Evolutionary conservation across 2,797 vertebrate genomes (phyloP).

Genomic region (Enteromius treurensis): DNA sequence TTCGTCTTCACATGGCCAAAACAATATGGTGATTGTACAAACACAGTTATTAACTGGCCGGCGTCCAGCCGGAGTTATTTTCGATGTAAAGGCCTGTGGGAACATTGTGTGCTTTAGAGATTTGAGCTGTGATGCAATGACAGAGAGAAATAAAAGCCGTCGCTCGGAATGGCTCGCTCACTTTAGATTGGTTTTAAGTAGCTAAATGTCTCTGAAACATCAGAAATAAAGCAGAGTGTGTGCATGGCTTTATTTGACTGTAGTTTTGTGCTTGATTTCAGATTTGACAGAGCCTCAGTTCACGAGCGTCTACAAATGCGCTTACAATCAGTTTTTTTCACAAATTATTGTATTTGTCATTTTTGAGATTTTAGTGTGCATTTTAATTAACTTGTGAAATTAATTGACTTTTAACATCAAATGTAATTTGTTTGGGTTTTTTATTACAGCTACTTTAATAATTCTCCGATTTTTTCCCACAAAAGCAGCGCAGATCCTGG

Average conservation of each 20-base stretch:
- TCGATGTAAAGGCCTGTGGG: slow-evolving; percentile 21
- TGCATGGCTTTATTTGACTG: slow-evolving; percentile 2
- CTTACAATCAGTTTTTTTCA: not conserved
- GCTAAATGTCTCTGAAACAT: slow-evolving; percentile 36
- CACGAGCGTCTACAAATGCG: not conserved
- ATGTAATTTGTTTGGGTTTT: not conserved
- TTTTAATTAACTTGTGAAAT: not conserved
- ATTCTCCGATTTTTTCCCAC: not conserved
- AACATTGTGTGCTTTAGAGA: slow-evolving; percentile 49
- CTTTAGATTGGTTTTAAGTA: slow-evolving; percentile 50
- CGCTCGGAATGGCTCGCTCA: slow-evolving; percentile 27
- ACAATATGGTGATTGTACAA: slow-evolving; percentile 42
- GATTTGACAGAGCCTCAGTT: not conserved
- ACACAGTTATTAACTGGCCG: slow-evolving; percentile 43
- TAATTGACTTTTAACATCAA: not conserved
- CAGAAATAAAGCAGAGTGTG: not conserved
- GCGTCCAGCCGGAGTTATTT: slow-evolving; percentile 32
- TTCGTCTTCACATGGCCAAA: slow-evolving; percentile 4
- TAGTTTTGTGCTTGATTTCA: not conserved
- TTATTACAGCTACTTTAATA: not conserved
- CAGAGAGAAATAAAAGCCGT: slow-evolving; percentile 43
- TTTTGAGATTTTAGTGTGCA: not conserved
- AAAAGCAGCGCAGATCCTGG: not conserved
- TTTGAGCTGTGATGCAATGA: slow-evolving; percentile 31
- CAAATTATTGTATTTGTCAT: not conserved